Percentiles rank a stretch among this genome's conserved stretches.
These are phyloP conservation scores for Hemichromis elongatus DNA, from an alignment of 2,113 vertebrate species.

Conservation along the genomic window DNA sequence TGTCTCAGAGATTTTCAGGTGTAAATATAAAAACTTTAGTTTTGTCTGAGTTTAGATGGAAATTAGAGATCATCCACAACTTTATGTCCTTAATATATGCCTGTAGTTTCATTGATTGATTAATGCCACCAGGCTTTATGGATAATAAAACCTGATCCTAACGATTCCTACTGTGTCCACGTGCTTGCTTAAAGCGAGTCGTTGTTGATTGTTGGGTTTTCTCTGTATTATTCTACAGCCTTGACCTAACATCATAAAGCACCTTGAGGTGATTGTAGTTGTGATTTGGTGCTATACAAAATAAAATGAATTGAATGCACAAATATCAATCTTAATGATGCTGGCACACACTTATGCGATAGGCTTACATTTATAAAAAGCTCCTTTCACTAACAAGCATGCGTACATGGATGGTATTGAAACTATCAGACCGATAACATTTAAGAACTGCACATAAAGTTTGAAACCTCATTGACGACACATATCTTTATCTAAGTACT, in stretches of 20 bases:
- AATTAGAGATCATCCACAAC: background rate
- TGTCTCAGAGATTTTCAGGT: background rate
- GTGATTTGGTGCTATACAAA: background rate
- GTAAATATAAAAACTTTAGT: background rate
- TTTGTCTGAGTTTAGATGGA: background rate
- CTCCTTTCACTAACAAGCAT: background rate
- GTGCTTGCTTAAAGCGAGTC: background rate
- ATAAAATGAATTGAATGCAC: background rate
- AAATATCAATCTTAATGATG: fast-evolving
- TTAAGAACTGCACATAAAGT: no score
- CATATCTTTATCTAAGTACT: background rate
- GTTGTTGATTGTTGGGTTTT: background rate
- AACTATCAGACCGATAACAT: background rate
- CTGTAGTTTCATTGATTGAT: background rate
- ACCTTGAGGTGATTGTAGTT: background rate
- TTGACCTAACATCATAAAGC: background rate
- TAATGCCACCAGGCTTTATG: background rate
- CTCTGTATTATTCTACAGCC: background rate
- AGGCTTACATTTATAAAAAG: background rate
- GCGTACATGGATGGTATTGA: background rate
- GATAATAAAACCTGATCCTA: background rate
- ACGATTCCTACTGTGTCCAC: background rate
- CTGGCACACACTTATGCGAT: background rate
- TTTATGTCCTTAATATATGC: background rate
- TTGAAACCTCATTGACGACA: background rate